Base-by-base conservation (phyloP, 2,113 vertebrate species). In the Scomber scombrus region DNA sequence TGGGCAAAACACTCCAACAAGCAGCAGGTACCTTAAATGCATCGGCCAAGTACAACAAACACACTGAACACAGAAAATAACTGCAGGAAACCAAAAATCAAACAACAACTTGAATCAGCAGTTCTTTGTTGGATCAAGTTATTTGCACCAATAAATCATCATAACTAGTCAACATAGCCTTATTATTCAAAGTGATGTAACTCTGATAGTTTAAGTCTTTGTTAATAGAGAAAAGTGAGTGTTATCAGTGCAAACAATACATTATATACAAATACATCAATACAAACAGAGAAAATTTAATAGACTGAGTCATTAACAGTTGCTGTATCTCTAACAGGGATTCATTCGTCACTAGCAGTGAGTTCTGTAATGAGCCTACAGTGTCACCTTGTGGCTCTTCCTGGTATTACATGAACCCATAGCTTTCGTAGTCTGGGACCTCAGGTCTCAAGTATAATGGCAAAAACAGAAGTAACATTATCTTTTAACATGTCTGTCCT, bases 351-450 rank as follows among this genome's bases (percentile, higher is more conserved):
- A 40, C 34, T 40, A 40, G 8, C 34, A 40, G 34, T 40, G 34
- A 40, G 34, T 40, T 9, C 34, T 40, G 0, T 1, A 45, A 7
- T 72, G 65, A 10, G 26, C 43, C 62, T 71, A 29, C 12, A 75
- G 19, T 66, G 64, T 0, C 89, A 54, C 65, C 83, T 13, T 26
- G 81, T 89, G 90, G 86, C 34, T 31, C 3, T 0, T 67, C 0
- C 5, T 40, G 57, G 10, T 19, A 81, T 57, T 75, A 2, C 75
- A 73, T 13, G 0, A 26, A 67, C 18, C 5, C 5, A 51, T 7
- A 70, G 23, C 12, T 47, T 3, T 4, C 2, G 23, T 7, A 11
- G 4, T 34, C 9, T 7, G 21, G 21, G n/a, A 58, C 43, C 68
- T 58, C 5, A 46, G 61, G 29, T 49, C 14, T 52, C 29, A 7